Conservation (phyloP, 1,140 invertebrate species). For the Hyles vespertilio region DNA sequence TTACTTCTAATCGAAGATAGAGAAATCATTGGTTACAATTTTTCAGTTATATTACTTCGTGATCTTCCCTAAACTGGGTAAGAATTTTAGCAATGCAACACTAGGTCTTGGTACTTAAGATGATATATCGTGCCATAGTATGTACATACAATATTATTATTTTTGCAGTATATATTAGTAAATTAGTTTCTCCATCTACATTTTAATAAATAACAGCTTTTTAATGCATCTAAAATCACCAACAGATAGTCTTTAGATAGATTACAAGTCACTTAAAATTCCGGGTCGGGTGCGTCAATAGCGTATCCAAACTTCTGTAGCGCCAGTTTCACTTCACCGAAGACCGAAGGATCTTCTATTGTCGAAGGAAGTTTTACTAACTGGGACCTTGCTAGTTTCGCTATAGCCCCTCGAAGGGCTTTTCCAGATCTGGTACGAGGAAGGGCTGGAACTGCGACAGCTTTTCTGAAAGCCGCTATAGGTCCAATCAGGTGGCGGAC, state of each 20-base stretch:
- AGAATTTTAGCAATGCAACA: neutral
- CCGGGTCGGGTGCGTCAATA: constrained; percentile 82
- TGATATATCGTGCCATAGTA: neutral
- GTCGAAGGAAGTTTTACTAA: constrained; percentile 87
- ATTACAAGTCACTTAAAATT: constrained; percentile 24
- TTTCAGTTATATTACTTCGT: no score
- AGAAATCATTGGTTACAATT: no score
- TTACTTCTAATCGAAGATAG: no score
- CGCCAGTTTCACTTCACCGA: constrained; percentile 83
- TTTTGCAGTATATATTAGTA: neutral
- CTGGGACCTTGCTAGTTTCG: constrained; percentile 88
- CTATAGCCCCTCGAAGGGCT: constrained; percentile 89
- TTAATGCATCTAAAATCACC: no score
- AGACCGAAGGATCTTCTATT: constrained; percentile 92
- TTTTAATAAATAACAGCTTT: no score
- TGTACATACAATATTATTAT: neutral
- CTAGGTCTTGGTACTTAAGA: neutral
- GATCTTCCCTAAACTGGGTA: no score
- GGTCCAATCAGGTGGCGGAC: constrained; percentile 91
- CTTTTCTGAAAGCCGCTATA: constrained; percentile 90
- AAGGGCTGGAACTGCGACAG: constrained; percentile 84
- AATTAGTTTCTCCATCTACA: no score
- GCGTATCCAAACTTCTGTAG: constrained; percentile 87
- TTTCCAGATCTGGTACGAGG: constrained; percentile 90
- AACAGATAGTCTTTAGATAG: no score